Evolutionary conservation across 2,888 invertebrate species (phyloP).

Genomic region (Pristionchus maxplancki): DNA sequence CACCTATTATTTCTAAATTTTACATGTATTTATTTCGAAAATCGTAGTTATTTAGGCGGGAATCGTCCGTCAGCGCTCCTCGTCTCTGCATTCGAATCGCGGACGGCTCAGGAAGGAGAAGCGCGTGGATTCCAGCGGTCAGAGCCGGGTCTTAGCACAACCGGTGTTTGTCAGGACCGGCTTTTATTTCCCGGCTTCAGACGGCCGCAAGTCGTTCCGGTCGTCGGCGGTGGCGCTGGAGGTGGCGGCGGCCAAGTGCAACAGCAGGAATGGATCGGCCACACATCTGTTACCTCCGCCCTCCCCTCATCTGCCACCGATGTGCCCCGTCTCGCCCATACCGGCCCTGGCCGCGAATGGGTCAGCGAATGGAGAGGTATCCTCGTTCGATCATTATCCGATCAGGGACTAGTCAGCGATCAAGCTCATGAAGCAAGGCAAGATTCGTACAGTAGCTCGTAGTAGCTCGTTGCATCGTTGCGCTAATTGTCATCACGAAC

Average conservation of each 20-base stretch:
- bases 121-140: slow-evolving; percentile 8
- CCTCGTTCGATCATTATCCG: background rate
- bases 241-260: background rate
- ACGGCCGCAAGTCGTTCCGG: background rate
- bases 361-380: slow-evolving; percentile 19
- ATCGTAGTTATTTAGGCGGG: background rate
- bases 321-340: background rate
- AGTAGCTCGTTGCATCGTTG: no score
- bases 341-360: background rate
- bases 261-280: background rate
- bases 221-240: background rate
- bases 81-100: background rate
- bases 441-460: background rate
- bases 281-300: slow-evolving; percentile 31
- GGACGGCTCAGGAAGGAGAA: background rate
- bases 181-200: background rate
- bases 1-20: background rate
- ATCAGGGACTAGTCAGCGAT: background rate
- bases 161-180: no score
- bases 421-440: background rate
- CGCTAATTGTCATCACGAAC: no score
- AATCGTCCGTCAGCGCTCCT: slow-evolving; percentile 12
- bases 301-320: background rate
- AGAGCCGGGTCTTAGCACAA: background rate
- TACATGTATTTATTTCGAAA: background rate